These are phyloP conservation scores for Neosilurus mollespiculum DNA, from an alignment of 2,797 vertebrate genomes.

Conservation along the genomic window DNA sequence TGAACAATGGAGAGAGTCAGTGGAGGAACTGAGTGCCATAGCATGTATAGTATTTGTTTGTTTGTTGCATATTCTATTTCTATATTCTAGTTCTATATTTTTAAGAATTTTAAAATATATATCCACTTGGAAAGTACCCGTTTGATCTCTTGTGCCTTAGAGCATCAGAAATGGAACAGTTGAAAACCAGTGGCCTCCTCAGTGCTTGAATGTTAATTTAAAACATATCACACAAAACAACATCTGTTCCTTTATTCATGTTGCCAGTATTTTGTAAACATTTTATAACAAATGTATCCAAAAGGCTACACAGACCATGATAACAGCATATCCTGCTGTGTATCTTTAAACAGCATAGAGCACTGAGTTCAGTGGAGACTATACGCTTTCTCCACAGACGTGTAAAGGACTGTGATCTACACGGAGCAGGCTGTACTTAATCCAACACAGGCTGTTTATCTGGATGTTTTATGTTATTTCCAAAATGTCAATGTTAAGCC, in stretches of 20 bases:
- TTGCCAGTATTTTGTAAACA: not conserved
- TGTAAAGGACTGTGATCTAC: constrained; percentile 8
- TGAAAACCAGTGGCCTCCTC: not conserved
- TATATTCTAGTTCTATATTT: not conserved
- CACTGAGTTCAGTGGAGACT: not conserved
- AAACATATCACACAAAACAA: not conserved
- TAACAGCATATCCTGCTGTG: not conserved
- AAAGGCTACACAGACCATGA: not conserved
- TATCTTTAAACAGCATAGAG: not conserved
- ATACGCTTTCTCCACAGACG: constrained; percentile 12
- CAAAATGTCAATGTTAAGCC: too few relatives aligned
- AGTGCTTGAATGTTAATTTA: not conserved
- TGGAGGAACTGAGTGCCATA: not conserved
- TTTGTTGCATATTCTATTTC: not conserved
- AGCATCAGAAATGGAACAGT: not conserved
- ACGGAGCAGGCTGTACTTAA: constrained; percentile 17
- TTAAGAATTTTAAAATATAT: not conserved
- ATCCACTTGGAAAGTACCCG: not conserved
- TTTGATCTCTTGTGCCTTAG: not conserved
- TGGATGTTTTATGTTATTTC: not conserved
- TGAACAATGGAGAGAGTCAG: not conserved
- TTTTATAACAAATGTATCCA: not conserved
- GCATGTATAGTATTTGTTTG: not conserved
- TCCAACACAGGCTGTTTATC: constrained; percentile 44
- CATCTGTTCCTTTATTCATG: not conserved